Conservation (phyloP, 35 echinoderm and acorn worm genomes). For the Patiria miniata region DNA sequence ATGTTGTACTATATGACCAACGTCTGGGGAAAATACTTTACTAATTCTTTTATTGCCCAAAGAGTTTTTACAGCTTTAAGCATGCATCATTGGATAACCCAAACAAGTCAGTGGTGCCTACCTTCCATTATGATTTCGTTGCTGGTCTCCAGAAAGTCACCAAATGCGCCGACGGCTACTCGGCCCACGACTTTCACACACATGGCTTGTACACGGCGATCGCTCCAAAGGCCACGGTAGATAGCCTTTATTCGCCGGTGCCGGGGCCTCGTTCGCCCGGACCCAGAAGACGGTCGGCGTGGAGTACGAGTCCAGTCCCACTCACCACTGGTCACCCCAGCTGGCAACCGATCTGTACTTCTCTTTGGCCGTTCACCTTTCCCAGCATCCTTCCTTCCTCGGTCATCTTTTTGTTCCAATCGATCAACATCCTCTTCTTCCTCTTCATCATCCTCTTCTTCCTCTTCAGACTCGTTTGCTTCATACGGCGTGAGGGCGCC, state of each 20-base stretch:
- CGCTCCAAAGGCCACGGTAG: background rate
- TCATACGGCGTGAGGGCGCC: background rate
- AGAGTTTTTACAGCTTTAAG: too few relatives aligned
- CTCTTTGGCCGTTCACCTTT: background rate
- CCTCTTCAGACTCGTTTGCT: background rate
- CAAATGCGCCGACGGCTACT: background rate
- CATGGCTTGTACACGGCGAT: background rate
- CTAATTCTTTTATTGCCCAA: too few relatives aligned
- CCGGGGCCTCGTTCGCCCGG: background rate
- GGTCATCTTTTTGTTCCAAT: background rate
- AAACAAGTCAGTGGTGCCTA: background rate
- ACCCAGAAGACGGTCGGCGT: too few relatives aligned
- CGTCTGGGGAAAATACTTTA: too few relatives aligned
- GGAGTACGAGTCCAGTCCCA: too few relatives aligned
- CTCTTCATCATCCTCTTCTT: background rate
- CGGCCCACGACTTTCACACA: background rate
- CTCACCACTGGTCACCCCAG: background rate
- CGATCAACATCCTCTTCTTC: background rate
- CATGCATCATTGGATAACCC: too few relatives aligned
- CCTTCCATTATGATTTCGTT: background rate
- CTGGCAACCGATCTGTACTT: background rate
- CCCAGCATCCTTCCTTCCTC: background rate
- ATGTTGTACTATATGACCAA: too few relatives aligned
- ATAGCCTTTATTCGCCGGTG: background rate
- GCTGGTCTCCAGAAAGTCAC: background rate